Evolutionary conservation across 2,888 invertebrate genomes (phyloP), one percentile per base, ranked within the genome.

Genomic region (Philereme vetulata): DNA sequence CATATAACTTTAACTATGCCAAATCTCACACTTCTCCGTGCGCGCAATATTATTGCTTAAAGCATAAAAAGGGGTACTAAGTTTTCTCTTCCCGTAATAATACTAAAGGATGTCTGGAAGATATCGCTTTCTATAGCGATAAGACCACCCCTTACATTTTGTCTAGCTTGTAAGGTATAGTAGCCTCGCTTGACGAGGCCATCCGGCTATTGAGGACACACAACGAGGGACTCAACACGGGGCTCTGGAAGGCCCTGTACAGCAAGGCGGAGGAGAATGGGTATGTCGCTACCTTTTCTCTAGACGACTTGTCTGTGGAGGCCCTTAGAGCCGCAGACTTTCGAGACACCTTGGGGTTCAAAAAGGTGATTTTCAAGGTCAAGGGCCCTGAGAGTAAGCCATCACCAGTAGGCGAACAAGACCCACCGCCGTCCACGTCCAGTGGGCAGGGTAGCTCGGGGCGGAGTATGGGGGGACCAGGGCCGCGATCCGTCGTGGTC

Each of bases 181-280:
- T 36, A 32, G 42, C 5, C 7, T 51, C 51, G 5, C 36, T 51
- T 4, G 49, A 51, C 7, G 51, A 51, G 10, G 51, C 51, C 8
- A 33, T 42, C 38, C 32, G 42, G 6, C 42, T 50, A 50, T 34
- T 51, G 10, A 42, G 8, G 8, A 43, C 8, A 42, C 43, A 51
- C 5, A 51, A 43, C 7, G 10, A 51, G 38, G 50, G 50, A 7
- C 40, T 50, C 9, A 8, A 9, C 32, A 32, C 40, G 0, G 9
- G 21, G 4, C 40, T 49, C 9, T 50, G 50, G 50, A 50, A 50
- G 40, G 40, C 42, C 1, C 32, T 43, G 4, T 7, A 34, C 34
- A 43, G 43, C 51, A 34, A 33, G 8, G 5, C 10, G 6, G 34
- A 51, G 11, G 43, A 33, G 21, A 50, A 50, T 33, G 50, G 50